These are phyloP conservation scores for Acleris laterana DNA, from an alignment of 2,888 invertebrate species.

Conservation along the genomic window DNA sequence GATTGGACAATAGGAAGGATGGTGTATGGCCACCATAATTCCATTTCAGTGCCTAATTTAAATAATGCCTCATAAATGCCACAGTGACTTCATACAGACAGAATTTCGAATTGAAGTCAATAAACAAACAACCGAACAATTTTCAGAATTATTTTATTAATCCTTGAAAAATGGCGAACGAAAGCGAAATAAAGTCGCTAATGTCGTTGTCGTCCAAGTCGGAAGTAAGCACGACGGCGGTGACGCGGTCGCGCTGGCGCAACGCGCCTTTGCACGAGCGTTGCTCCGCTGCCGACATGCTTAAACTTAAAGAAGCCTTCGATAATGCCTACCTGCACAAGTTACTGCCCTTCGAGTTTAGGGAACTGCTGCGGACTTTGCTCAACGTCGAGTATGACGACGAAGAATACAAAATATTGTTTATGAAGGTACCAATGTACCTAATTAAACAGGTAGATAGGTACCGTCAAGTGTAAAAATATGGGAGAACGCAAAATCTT, in stretches of 20 bases:
- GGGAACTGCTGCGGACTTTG: slow-evolving; percentile 65
- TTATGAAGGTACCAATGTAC: slow-evolving; percentile 81
- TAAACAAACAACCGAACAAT: too few relatives aligned
- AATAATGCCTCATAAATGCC: not conserved
- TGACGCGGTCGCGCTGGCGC: slow-evolving; percentile 52
- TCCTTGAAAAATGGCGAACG: slow-evolving; percentile 56
- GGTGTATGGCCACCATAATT: not conserved
- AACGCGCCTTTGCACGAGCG: slow-evolving; percentile 71
- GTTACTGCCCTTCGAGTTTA: slow-evolving; percentile 70
- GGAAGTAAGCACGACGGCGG: slow-evolving; percentile 59
- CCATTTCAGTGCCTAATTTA: slow-evolving; percentile 16
- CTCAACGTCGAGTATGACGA: slow-evolving; percentile 81
- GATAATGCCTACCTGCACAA: slow-evolving; percentile 66
- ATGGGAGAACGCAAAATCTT: too few relatives aligned
- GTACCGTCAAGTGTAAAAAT: too few relatives aligned
- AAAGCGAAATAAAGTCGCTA: slow-evolving; percentile 63
- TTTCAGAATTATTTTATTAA: too few relatives aligned
- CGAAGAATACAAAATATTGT: slow-evolving; percentile 85
- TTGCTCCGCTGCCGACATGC: slow-evolving; percentile 72
- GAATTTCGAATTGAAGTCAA: too few relatives aligned
- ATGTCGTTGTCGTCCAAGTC: slow-evolving; percentile 64
- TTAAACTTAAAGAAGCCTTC: slow-evolving; percentile 76
- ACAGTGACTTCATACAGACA: too few relatives aligned
- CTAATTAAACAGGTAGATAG: too few relatives aligned
- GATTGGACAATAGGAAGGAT: not conserved